Conservation (phyloP, 2,113 vertebrate genomes). For the Tringa solitaria region DNA sequence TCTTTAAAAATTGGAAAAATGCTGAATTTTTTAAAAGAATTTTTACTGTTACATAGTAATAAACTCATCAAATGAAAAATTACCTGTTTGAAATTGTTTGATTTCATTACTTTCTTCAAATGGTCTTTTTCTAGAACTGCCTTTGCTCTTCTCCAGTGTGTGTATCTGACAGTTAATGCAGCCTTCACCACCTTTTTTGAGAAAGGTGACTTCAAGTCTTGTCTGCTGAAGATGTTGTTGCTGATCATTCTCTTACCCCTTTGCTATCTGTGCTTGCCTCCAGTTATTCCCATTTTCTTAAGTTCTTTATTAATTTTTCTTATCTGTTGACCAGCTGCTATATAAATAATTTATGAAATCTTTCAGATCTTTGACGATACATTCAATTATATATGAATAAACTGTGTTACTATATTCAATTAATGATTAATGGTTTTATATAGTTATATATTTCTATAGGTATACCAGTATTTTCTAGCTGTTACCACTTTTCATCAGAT, state of each 20-base stretch:
- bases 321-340: not conserved
- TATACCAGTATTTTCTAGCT: not conserved
- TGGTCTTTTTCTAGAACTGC: not conserved
- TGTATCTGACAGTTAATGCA: not conserved
- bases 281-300: not conserved
- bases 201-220: not conserved
- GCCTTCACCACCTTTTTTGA: not conserved
- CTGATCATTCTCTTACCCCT: not conserved
- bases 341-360: not conserved
- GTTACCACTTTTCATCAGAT: not conserved
- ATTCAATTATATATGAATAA: not conserved
- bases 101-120: not conserved
- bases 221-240: not conserved
- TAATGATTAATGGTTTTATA: not conserved
- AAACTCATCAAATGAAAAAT: not conserved
- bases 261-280: not conserved
- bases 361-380: not conserved
- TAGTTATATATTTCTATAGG: not conserved
- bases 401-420: not conserved
- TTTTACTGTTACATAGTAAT: accelerated
- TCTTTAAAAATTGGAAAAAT: not conserved
- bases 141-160: not conserved
- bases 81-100: not conserved
- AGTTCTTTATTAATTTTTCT: not conserved
- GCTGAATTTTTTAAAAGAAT: not conserved